Percentiles rank a stretch among this genome's conserved stretches.
Evolutionary conservation across 1,140 invertebrate genomes (phyloP).

Genomic region (Drosophila tani): DNA sequence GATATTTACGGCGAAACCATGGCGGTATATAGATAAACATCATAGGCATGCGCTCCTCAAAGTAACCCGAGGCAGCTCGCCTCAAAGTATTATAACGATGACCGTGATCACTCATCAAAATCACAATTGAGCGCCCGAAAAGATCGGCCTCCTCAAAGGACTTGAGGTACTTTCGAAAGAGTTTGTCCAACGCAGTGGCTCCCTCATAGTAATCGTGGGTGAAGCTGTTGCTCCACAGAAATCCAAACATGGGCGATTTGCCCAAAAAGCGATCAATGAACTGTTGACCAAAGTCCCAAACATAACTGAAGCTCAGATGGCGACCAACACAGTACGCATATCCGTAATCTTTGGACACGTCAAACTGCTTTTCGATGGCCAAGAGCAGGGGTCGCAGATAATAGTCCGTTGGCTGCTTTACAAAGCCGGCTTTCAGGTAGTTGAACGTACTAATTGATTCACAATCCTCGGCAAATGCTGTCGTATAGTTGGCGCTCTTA

Average conservation of each 20-base stretch:
- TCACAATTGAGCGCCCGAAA: slow-evolving; percentile 89
- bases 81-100: slow-evolving; percentile 92
- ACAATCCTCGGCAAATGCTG: slow-evolving; percentile 92
- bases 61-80: slow-evolving; percentile 88
- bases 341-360: not conserved
- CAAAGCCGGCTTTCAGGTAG: slow-evolving; percentile 91
- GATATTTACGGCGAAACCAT: slow-evolving; percentile 89
- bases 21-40: slow-evolving; percentile 91
- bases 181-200: slow-evolving; percentile 88
- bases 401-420: slow-evolving; percentile 91
- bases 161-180: slow-evolving; percentile 86
- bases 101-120: slow-evolving; percentile 97
- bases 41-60: slow-evolving; percentile 96
- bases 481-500: slow-evolving; percentile 89
- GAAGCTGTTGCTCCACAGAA: slow-evolving; percentile 91
- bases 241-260: slow-evolving; percentile 88
- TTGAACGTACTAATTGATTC: slow-evolving; percentile 91
- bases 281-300: slow-evolving; percentile 86
- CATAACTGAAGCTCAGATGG: slow-evolving; percentile 86
- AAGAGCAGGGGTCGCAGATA: slow-evolving; percentile 91
- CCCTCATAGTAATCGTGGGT: slow-evolving; percentile 91
- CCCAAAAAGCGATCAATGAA: slow-evolving; percentile 85
- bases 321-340: slow-evolving; percentile 86
- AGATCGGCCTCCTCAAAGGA: slow-evolving; percentile 86
- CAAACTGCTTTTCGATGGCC: slow-evolving; percentile 86